Conservation (phyloP, 2,797 vertebrate species). For the Helicolenus hilgendorfi region DNA sequence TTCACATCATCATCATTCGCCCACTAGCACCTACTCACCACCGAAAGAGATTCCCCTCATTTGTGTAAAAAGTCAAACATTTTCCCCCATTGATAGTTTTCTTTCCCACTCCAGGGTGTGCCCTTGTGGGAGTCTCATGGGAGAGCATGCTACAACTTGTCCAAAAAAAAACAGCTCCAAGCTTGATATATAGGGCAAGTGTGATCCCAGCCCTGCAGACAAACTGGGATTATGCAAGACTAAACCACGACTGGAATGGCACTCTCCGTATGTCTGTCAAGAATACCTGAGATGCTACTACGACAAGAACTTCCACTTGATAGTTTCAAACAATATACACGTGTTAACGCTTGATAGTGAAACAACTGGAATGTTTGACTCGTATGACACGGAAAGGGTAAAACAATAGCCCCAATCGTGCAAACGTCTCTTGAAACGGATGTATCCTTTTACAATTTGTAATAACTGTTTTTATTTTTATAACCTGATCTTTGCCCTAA, state of each 20-base stretch:
- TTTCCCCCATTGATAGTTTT: neutral
- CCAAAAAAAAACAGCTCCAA: neutral
- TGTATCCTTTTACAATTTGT: neutral
- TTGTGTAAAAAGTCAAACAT: neutral
- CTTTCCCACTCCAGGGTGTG: neutral
- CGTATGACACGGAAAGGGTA: neutral
- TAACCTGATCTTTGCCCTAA: slow-evolving; percentile 25
- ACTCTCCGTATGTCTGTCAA: slow-evolving; percentile 35
- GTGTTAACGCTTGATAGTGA: neutral
- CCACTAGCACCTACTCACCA: neutral
- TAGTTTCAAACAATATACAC: neutral
- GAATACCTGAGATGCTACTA: slow-evolving; percentile 1
- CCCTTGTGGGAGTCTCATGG: neutral
- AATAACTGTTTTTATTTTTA: neutral
- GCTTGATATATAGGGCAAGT: neutral
- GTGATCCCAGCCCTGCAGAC: neutral
- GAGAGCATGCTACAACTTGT: neutral
- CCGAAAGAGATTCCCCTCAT: neutral
- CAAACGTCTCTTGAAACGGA: too few relatives aligned
- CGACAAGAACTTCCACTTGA: slow-evolving; percentile 12
- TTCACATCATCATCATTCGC: neutral
- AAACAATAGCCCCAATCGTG: neutral
- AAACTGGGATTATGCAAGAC: slow-evolving; percentile 42
- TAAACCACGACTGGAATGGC: slow-evolving; percentile 59
- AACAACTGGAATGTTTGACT: neutral